These are phyloP conservation scores for Druon quercuslanigerum DNA, from an alignment of 1,140 invertebrate genomes.

Conservation along the genomic window DNA sequence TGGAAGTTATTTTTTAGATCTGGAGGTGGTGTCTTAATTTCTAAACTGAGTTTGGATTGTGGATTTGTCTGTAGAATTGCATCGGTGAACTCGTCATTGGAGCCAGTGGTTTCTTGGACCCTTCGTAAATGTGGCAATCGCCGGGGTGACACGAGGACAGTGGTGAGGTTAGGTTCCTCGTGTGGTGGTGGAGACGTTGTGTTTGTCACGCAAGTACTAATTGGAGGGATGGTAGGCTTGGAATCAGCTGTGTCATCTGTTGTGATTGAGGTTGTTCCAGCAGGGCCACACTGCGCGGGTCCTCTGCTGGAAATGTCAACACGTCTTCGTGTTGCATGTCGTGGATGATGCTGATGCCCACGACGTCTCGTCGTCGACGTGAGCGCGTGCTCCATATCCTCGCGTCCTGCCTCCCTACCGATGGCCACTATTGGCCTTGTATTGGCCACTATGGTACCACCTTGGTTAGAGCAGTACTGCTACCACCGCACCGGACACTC, in stretches of 20 bases:
- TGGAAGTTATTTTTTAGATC: constrained; percentile 46
- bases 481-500: constrained; percentile 56
- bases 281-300: constrained; percentile 79
- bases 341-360: constrained; percentile 86
- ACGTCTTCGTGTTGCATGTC: constrained; percentile 75
- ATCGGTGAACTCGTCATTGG: constrained; percentile 34
- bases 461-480: constrained; percentile 55
- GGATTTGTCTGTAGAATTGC: constrained; percentile 22
- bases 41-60: constrained; percentile 16
- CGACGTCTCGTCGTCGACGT: constrained; percentile 79
- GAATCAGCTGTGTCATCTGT: constrained; percentile 33
- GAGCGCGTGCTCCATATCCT: constrained; percentile 77
- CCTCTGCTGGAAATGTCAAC: constrained; percentile 73
- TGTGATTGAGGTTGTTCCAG: constrained; percentile 60
- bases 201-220: constrained; percentile 15
- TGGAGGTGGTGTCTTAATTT: constrained; percentile 25
- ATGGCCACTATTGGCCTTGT: constrained; percentile 13
- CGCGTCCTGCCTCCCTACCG: constrained; percentile 33
- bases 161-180: constrained; percentile 46
- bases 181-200: constrained; percentile 38
- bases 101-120: constrained; percentile 11
- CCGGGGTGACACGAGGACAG: constrained; percentile 40
- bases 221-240: background rate
- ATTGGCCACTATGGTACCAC: no score
- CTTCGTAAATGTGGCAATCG: constrained; percentile 35